Percentiles rank a stretch among this genome's conserved stretches.
phyloP scores from a whole-genome alignment of 2,113 vertebrate species.

The Daubentonia madagascariensis region DNA sequence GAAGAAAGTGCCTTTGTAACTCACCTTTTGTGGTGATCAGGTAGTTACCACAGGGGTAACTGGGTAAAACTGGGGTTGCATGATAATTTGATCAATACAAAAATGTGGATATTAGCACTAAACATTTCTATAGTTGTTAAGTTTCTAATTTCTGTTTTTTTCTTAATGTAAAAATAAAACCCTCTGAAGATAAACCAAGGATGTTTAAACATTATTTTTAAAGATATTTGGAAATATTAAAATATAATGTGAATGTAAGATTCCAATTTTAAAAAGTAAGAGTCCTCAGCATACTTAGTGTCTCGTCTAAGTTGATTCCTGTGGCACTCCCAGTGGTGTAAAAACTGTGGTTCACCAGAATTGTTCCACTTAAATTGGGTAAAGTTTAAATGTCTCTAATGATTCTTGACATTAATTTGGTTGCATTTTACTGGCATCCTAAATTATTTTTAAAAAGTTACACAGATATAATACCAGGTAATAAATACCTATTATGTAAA shows the following conservation, averaged over 20 bases:
- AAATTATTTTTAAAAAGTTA: background rate
- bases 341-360: background rate
- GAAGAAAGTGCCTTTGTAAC: background rate
- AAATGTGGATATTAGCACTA: background rate
- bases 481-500: background rate
- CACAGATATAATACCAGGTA: background rate
- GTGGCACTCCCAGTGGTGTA: background rate
- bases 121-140: background rate
- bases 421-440: background rate
- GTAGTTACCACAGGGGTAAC: background rate
- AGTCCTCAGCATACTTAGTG: background rate
- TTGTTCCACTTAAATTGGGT: background rate
- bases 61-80: background rate
- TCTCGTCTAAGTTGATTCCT: background rate
- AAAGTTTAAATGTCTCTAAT: background rate
- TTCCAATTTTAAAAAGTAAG: background rate
- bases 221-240: background rate
- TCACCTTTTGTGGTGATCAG: background rate
- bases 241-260: background rate
- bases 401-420: background rate
- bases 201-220: background rate
- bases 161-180: background rate
- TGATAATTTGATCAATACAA: background rate
- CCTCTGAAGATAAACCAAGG: background rate
- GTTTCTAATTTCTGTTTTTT: background rate